Evolutionary conservation across 1,140 invertebrate genomes (phyloP).

Genomic region (Gryon sp.): DNA sequence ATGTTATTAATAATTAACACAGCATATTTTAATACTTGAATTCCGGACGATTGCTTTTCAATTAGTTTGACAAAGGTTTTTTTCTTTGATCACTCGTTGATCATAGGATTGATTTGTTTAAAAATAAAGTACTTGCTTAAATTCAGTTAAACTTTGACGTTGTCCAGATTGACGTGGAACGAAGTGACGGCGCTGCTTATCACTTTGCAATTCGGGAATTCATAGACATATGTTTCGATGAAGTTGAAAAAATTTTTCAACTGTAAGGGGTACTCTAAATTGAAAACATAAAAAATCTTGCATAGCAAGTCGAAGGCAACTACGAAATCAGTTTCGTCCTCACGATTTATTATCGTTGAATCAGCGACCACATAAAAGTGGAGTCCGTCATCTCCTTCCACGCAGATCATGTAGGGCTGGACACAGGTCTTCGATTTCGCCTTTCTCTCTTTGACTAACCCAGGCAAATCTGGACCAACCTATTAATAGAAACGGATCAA

Average conservation of each 20-base stretch:
- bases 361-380: constrained; percentile 7
- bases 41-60: too few species aligned
- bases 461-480: too few species aligned
- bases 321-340: constrained; percentile 1
- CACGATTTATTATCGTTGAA: background rate
- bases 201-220: constrained; percentile 1
- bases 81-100: too few species aligned
- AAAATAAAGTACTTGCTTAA: too few species aligned
- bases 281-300: constrained; percentile 6
- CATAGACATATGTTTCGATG: constrained; percentile 5
- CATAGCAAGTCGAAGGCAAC: constrained; percentile 6
- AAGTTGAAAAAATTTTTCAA: constrained; percentile 22
- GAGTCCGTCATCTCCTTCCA: background rate
- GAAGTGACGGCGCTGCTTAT: background rate
- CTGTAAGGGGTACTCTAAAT: constrained; percentile 4
- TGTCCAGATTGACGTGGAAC: background rate
- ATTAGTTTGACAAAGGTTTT: too few species aligned
- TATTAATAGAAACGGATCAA: too few species aligned
- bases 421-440: too few species aligned
- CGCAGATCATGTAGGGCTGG: background rate
- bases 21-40: too few species aligned
- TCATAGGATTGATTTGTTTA: background rate
- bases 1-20: too few species aligned
- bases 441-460: too few species aligned
- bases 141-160: constrained; percentile 1